phyloP scores from a whole-genome alignment of 2,797 vertebrate genomes.

The Enoplosus armatus region DNA sequence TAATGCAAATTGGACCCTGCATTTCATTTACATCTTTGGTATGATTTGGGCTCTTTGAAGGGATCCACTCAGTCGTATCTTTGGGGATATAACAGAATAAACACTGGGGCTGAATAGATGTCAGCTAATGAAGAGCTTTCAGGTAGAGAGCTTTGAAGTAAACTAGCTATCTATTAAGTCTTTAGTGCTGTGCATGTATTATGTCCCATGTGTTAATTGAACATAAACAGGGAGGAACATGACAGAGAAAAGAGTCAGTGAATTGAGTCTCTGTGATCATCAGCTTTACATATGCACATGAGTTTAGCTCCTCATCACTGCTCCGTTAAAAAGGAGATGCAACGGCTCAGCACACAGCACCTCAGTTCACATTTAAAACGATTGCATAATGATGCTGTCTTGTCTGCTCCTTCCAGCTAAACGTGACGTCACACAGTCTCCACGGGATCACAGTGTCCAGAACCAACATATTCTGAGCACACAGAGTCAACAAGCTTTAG shows the following conservation, averaged over 20 bases:
- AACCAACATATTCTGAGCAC: not conserved
- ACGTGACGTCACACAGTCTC: not conserved
- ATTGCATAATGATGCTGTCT: not conserved
- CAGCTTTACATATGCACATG: not conserved
- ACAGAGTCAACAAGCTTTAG: not conserved
- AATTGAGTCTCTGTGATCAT: constrained; percentile 31
- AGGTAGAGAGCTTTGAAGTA: constrained; percentile 36
- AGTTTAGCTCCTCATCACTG: not conserved
- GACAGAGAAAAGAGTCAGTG: not conserved
- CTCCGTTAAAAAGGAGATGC: not conserved
- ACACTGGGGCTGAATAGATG: constrained; percentile 32
- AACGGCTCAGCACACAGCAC: not conserved
- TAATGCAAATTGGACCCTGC: constrained; percentile 1
- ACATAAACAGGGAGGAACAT: constrained; percentile 23
- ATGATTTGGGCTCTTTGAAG: constrained; percentile 45
- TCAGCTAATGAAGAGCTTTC: constrained; percentile 49
- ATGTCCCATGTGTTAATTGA: constrained; percentile 9
- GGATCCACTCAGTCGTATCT: constrained; percentile 42
- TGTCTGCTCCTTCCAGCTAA: not conserved
- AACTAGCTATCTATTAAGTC: constrained; percentile 49
- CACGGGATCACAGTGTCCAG: not conserved
- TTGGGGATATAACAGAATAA: constrained; percentile 9
- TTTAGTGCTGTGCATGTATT: constrained; percentile 24
- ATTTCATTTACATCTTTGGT: constrained; percentile 23
- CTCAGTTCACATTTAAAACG: not conserved